These are phyloP conservation scores for Calycopis cecrops DNA, from an alignment of 1,140 invertebrate species.

Conservation along the genomic window DNA sequence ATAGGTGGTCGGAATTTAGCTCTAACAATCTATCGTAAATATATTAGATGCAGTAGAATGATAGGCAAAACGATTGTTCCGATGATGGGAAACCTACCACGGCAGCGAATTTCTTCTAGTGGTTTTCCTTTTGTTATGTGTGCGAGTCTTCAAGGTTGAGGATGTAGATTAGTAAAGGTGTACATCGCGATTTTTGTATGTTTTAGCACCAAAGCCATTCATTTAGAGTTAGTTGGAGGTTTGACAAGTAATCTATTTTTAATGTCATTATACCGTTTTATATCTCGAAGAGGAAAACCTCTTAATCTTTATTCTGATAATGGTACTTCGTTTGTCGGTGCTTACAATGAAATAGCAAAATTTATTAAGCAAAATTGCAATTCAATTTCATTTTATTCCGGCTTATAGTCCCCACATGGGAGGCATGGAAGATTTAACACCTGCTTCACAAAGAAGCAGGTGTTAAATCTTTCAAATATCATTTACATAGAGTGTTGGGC, in stretches of 20 bases:
- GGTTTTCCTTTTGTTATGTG: no score
- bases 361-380: constrained; percentile 4
- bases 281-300: background rate
- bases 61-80: background rate
- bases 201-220: background rate
- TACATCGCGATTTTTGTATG: background rate
- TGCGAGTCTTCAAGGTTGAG: no score
- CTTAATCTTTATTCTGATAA: constrained; percentile 1
- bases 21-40: no score
- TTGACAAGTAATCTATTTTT: constrained; percentile 1
- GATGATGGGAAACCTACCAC: background rate
- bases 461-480: no score
- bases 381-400: background rate
- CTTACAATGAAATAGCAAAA: constrained; percentile 2
- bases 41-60: background rate
- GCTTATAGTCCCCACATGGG: no score
- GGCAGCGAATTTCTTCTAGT: background rate
- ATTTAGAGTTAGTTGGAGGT: background rate
- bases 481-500: no score
- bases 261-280: background rate
- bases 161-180: no score
- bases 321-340: background rate
- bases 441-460: no score
- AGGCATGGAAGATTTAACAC: no score
- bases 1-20: background rate